phyloP scores from a whole-genome alignment of 2,888 invertebrate genomes.

The Colostygia pectinataria region DNA sequence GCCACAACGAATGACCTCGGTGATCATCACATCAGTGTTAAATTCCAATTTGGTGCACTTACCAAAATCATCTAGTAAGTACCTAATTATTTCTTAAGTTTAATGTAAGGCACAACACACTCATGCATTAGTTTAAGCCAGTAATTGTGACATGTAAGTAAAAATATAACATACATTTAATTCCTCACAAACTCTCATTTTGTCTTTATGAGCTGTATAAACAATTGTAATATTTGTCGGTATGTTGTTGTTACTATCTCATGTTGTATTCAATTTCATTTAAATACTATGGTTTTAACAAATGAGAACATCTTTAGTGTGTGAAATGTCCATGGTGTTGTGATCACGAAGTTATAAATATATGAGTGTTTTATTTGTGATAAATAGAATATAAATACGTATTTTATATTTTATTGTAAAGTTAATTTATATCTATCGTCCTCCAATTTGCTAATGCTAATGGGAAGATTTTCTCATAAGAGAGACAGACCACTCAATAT shows the following conservation, averaged over 20 bases:
- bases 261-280: slow-evolving; percentile 20
- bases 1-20: slow-evolving; percentile 51
- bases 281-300: slow-evolving; percentile 18
- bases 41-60: slow-evolving; percentile 73
- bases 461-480: background rate
- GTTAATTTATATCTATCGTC: slow-evolving; percentile 18
- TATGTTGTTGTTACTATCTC: slow-evolving; percentile 21
- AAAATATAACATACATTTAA: slow-evolving; percentile 52
- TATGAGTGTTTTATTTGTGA: slow-evolving; percentile 27
- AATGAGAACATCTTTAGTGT: slow-evolving; percentile 30
- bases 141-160: slow-evolving; percentile 51
- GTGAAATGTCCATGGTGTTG: slow-evolving; percentile 28
- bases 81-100: slow-evolving; percentile 69
- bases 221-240: slow-evolving; percentile 12
- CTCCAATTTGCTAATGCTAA: background rate
- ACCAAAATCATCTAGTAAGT: slow-evolving; percentile 75
- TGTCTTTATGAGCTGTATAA: slow-evolving; percentile 14
- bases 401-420: slow-evolving; percentile 32
- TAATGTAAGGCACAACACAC: slow-evolving; percentile 51
- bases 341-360: slow-evolving; percentile 25
- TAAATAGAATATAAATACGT: slow-evolving; percentile 14
- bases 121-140: slow-evolving; percentile 39
- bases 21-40: slow-evolving; percentile 66
- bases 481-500: too few species aligned
- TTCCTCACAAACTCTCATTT: slow-evolving; percentile 41